A percentile compares a stretch with the other conserved stretches of the same genome.
Conservation (phyloP, 2,113 vertebrate genomes). For the Mandrillus leucophaeus region DNA sequence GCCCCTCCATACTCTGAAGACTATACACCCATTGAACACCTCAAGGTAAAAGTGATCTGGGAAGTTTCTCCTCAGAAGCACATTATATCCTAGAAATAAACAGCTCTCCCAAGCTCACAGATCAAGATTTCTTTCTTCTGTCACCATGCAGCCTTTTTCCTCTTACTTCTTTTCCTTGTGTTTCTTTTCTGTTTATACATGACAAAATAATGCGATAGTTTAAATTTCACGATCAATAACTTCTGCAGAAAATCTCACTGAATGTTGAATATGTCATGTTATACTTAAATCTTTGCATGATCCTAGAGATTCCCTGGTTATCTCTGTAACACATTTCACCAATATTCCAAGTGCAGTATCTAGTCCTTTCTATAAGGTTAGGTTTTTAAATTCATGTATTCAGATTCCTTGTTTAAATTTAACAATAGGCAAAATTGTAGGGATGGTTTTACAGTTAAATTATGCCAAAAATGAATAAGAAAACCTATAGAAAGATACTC, state of each 20-base stretch:
- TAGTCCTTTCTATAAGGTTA: not conserved
- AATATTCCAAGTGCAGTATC: not conserved
- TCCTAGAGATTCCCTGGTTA: not conserved
- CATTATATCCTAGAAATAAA: not conserved
- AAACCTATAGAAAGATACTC: not conserved
- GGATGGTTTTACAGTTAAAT: not conserved
- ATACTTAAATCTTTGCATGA: not conserved
- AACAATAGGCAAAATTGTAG: not conserved
- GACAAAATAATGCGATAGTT: not conserved
- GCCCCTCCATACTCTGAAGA: not conserved
- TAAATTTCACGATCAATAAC: not conserved
- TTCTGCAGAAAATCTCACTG: not conserved
- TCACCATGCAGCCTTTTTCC: not conserved
- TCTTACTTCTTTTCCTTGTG: not conserved
- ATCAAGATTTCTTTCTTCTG: not conserved
- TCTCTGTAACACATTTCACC: not conserved
- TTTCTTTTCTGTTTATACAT: not conserved
- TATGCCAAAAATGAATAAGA: not conserved
- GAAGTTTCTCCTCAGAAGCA: not conserved
- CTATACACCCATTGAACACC: not conserved
- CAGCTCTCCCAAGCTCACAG: not conserved
- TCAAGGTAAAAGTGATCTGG: not conserved
- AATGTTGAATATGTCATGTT: not conserved
- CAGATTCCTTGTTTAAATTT: not conserved
- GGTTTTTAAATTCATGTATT: not conserved